These are phyloP conservation scores for Axea sp. DNA, from an alignment of 2,888 invertebrate species.

Conservation along the genomic window DNA sequence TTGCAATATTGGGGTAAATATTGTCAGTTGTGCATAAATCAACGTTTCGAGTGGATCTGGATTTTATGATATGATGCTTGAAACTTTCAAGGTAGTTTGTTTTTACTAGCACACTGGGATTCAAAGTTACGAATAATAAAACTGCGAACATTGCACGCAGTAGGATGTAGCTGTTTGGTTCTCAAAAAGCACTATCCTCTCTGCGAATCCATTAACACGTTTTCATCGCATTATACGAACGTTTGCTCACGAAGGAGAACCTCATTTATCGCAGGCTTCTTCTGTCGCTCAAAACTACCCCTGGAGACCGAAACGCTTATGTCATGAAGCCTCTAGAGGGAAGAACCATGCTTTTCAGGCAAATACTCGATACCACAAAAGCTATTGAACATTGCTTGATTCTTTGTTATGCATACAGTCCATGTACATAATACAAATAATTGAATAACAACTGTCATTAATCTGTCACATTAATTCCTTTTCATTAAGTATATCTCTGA, in stretches of 20 bases:
- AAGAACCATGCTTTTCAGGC: constrained; percentile 39
- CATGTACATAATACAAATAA: constrained; percentile 37
- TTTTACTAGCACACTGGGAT: constrained; percentile 41
- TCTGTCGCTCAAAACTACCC: constrained; percentile 66
- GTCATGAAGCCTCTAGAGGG: constrained; percentile 53
- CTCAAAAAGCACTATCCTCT: constrained; percentile 54
- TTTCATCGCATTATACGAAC: constrained; percentile 59
- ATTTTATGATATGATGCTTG: constrained; percentile 10
- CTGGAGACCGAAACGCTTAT: constrained; percentile 62
- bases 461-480: constrained; percentile 23
- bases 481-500: constrained; percentile 15
- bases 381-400: constrained; percentile 52
- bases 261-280: constrained; percentile 59
- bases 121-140: constrained; percentile 40
- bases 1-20: too few relatives aligned
- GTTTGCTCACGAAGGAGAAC: constrained; percentile 58
- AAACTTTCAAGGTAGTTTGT: constrained; percentile 28
- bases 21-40: too few relatives aligned
- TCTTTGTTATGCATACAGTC: constrained; percentile 38
- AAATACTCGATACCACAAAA: constrained; percentile 59
- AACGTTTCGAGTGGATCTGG: too few relatives aligned
- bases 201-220: constrained; percentile 54
- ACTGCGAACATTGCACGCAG: constrained; percentile 29
- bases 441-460: constrained; percentile 43
- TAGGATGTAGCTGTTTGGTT: constrained; percentile 50